Evolutionary conservation across 1,140 invertebrate genomes (phyloP), one percentile per base, ranked within the genome.

Genomic region (Macrobrachium rosenbergii): DNA sequence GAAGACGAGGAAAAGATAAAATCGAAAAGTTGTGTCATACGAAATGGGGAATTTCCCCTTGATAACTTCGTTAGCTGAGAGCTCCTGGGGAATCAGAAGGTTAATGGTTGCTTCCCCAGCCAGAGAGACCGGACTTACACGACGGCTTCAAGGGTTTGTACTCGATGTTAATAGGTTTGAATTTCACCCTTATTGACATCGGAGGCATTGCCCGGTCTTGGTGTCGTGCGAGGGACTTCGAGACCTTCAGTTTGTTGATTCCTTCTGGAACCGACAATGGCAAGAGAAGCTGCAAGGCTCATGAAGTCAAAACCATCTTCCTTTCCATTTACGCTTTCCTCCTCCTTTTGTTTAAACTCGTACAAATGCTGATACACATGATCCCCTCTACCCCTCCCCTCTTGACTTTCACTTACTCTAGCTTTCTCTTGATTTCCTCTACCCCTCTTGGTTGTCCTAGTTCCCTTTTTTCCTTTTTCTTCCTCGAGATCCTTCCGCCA

Each of bases 31-130:
- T 69, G 80, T 69, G 80, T 82, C 67, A 82, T 82, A 21, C 80
- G 23, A 52, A 69, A 45, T 69, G 67, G 52, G 52, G 80, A 82
- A 43, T 82, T 82, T 82, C 80, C 59, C 80, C 80, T 82, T 82
- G 80, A 82, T 82, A 82, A 82, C 80, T 67, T 82, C 80, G 80
- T 82, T 82, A 82, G 37, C 80, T 69, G 28, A 69, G 59, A 82
- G 80, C 80, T 82, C 80, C 72, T 69, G 80, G 80, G 80, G 80
- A 82, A 82, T 82, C 80, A 82, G 52, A 82, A 67, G 80, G 80
- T 82, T 82, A 82, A 82, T 82, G 80, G 80, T 63, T 23, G 72
- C 45, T 82, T 67, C 72, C 62, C 45, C 63, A 21, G 80, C 19
- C n/a, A 52, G 64, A 69, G 23, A 28, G 80, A 21, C 23, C 58